Evolutionary conservation across 2,113 vertebrate genomes (phyloP), one percentile per base, ranked within the genome.

Genomic region (Puma concolor): DNA sequence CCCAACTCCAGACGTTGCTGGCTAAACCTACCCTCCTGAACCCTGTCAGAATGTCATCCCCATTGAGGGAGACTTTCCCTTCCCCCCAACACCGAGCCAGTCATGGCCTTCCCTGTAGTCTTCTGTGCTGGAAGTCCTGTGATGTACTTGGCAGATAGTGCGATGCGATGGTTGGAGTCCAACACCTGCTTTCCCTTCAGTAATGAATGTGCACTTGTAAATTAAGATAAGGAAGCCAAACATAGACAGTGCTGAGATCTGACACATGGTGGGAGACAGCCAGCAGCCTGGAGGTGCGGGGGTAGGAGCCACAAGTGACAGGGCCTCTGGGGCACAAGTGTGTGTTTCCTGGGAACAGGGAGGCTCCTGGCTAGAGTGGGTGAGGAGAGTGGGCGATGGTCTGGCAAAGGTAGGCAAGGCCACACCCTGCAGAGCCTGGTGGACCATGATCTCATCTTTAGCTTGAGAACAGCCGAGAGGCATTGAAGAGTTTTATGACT

Each of bases 141-240:
- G 16, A 38, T 31, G 13, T n/a, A n/a, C 31, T 12, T 21, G 31
- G 67, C 7, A 38, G 5, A 14, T 48, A 17, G 4, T 36, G 14
- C 19, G 16, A 7, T 48, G 14, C 0, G 0, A 31, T 6, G 50
- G 4, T 9, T 41, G 5, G 48, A 54, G 33, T 0, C 4, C 2
- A 21, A 5, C 27, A 44, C 41, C 52, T 48, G 33, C 17, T 66
- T 14, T 31, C 38, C 10, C 17, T 48, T 72, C 4, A 17, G 52
- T n/a, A 52, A 94, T 19, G 31, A 88, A 57, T 14, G 12, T 66
- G 29, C 13, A 72, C n/a, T 23, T 81, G 27, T 41, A 97, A 29
- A 41, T 44, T 23, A 44, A 72, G 52, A 41, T 25, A 63, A 79
- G 25, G 11, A 27, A 84, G 57, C 3, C 38, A 67, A 48, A 72